Base-by-base conservation (phyloP, 2,113 vertebrate genomes). In the Tachysurus fulvidraco region DNA sequence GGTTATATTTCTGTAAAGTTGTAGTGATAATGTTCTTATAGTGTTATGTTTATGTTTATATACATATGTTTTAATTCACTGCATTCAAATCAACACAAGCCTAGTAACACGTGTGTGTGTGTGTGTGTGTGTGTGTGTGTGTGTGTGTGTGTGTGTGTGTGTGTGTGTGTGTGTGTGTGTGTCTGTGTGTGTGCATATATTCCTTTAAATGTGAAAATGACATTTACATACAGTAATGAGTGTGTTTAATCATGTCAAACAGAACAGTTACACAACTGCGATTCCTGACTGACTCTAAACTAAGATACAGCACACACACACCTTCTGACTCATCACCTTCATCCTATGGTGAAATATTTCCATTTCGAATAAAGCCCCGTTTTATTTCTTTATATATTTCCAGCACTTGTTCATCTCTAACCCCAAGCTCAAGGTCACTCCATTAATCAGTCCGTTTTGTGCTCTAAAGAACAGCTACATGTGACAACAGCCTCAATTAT, bases 381-480 rank as follows among this genome's bases (percentile, higher is more conserved):
- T 64, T 30, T 77, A 83, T 69, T 30, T 69, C 6, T 54, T 17
- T 65, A 10, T 46, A 7, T 59, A 36, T 57, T 41, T 44, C 28
- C 25, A 28, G 64, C 28, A 41, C 54, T 55, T 4, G 28, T 84
- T 36, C 60, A 17, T 73, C n/a, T 62, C 83, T 65, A 82, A 62
- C 44, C 19, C 28, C 78, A 76, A 73, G 60, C 62, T 55, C 65
- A 14, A 81, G 83, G 77, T 64, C 54, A 54, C 7, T 52, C 50
- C 55, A 41, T 55, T 76, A 87, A 59, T 84, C 81, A 74, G 55
- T 89, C 85, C 83, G 36, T 86, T 59, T 36, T n/a, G 80, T 64
- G 19, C 21, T 76, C 23, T 76, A 76, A 50, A 76, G 73, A 76
- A n/a, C 73, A 50, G 23, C 11, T 57, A 14, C 19, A 23, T 44